Percentiles rank a stretch among this genome's conserved stretches.
phyloP scores from a whole-genome alignment of 2,888 invertebrate species.

The Amphimallon solstitiale region DNA sequence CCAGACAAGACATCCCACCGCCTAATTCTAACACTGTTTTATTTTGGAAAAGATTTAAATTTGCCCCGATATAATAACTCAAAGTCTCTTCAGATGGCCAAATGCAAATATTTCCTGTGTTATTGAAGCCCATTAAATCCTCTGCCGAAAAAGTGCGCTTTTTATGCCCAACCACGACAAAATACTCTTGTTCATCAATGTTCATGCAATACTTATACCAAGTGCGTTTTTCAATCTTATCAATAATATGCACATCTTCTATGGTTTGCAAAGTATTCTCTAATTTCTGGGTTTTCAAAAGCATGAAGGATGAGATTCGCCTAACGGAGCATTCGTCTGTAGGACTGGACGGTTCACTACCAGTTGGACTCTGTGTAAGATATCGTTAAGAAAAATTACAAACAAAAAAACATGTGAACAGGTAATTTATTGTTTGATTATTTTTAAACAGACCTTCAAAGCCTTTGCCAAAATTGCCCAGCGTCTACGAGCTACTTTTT shows the following conservation, averaged over 20 bases:
- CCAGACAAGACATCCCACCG: constrained; percentile 86
- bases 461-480: constrained; percentile 78
- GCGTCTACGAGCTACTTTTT: constrained; percentile 71
- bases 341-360: constrained; percentile 62
- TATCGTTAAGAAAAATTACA: constrained; percentile 6
- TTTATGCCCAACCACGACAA: constrained; percentile 69
- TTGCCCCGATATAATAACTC: constrained; percentile 74
- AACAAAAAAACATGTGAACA: constrained; percentile 10
- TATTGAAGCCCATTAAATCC: constrained; percentile 83
- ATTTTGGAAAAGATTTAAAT: constrained; percentile 71
- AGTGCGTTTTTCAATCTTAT: constrained; percentile 55
- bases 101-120: constrained; percentile 82
- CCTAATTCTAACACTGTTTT: constrained; percentile 81
- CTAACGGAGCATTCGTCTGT: constrained; percentile 67
- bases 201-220: constrained; percentile 73
- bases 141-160: constrained; percentile 73
- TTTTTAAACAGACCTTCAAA: constrained; percentile 64
- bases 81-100: constrained; percentile 85
- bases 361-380: constrained; percentile 58
- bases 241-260: constrained; percentile 17
- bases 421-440: constrained; percentile 46
- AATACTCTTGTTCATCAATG: constrained; percentile 64
- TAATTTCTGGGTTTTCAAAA: constrained; percentile 65
- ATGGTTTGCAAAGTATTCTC: constrained; percentile 46
- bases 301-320: constrained; percentile 70